phyloP scores from a whole-genome alignment of 2,888 invertebrate genomes.

The Sesia bembeciformis region DNA sequence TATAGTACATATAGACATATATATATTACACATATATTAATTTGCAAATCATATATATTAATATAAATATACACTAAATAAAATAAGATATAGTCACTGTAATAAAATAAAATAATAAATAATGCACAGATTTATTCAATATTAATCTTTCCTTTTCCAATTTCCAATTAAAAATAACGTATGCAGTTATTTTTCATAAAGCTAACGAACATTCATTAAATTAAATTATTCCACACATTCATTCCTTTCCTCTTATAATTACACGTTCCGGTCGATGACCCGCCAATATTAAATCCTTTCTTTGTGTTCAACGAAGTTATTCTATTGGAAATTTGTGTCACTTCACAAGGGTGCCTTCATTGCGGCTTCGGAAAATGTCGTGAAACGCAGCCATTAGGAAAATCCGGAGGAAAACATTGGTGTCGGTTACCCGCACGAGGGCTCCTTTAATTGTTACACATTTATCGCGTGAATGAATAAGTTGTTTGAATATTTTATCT shows the following conservation, averaged over 20 bases:
- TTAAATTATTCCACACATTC: too few species aligned
- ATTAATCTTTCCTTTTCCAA: too few species aligned
- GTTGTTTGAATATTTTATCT: constrained; percentile 6
- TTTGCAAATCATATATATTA: too few species aligned
- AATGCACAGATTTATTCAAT: too few species aligned
- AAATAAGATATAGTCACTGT: too few species aligned
- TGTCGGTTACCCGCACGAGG: constrained; percentile 34
- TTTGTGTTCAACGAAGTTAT: constrained; percentile 18
- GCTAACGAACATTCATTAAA: too few species aligned
- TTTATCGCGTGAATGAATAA: constrained; percentile 29
- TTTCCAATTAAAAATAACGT: too few species aligned
- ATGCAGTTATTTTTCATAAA: too few species aligned
- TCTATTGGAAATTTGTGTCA: constrained; percentile 50
- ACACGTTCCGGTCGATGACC: background rate
- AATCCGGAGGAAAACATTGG: constrained; percentile 39
- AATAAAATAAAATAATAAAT: too few species aligned
- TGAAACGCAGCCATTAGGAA: constrained; percentile 52
- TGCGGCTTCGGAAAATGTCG: constrained; percentile 30
- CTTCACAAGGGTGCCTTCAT: constrained; percentile 24
- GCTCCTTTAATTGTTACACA: constrained; percentile 28
- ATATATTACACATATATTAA: too few species aligned
- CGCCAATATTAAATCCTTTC: background rate
- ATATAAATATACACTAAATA: too few species aligned
- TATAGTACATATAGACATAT: too few species aligned
- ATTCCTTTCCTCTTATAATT: background rate